Evolutionary conservation across 2,797 vertebrate genomes (phyloP), one percentile per base, ranked within the genome.

Genomic region (Coranthus polyacanthus): DNA sequence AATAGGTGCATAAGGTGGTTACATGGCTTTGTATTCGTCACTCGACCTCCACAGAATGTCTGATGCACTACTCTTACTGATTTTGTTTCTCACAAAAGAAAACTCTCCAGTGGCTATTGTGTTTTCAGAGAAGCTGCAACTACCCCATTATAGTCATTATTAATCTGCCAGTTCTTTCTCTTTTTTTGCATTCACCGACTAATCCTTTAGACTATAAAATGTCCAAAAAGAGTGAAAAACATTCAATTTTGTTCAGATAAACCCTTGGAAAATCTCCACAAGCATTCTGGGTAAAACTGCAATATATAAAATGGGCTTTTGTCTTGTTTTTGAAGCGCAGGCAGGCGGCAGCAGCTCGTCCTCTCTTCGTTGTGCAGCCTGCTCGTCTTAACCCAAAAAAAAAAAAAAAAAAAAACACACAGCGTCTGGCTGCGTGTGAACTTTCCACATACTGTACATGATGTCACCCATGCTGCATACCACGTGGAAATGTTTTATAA

Each of bases 401-500:
- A n/a, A 29, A 29, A 29, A 29, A 29, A 29, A 29, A 29, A 29
- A 26, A 26, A 26, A 26, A 26, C 3, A 3, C 6, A 29, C 49
- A 2, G n/a, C 1, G 4, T 18, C 15, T 16, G 60, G 38, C 41
- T 29, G 46, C 2, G 24, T 16, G 55, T 39, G 44, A 44, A 68
- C 55, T 43, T 37, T 65, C 41, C 41, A 72, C 63, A 36, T 12
- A 24, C n/a, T 50, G 39, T 41, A 36, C 36, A 32, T 34, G 60
- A 58, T 21, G 52, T 62, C 72, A 42, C 9, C 32, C 21, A 8
- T n/a, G 44, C 60, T 62, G 44, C 70, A 47, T 10, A 20, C 49
- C 73, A 46, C 15, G 46, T 32, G 32, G 24, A 39, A 21, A 20
- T 12, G 17, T 11, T 76, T 74, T 15, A 64, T 70, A 56, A 79